Percentiles rank a stretch among this genome's conserved stretches.
Evolutionary conservation across 2,113 vertebrate species (phyloP).

Genomic region (Zosterops borbonicus): DNA sequence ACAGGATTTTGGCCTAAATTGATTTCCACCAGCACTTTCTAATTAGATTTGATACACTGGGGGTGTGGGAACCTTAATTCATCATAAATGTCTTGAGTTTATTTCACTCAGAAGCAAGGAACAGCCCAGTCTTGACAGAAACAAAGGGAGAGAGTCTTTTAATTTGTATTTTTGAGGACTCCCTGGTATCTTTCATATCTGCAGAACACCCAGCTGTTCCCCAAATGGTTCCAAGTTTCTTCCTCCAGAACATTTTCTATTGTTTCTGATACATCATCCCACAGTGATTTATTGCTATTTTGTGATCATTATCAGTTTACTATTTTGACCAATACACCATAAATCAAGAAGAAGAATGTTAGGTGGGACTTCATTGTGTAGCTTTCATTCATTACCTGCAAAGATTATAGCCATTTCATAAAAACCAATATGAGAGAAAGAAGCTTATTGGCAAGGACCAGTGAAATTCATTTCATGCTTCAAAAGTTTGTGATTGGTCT

Average conservation of each 20-base stretch:
- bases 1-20: not conserved
- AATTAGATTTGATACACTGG: constrained; percentile 20
- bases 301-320: constrained; percentile 73
- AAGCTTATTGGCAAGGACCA: constrained; percentile 72
- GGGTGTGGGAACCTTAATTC: constrained; percentile 24
- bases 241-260: constrained; percentile 53
- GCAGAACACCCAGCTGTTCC: constrained; percentile 36
- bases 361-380: constrained; percentile 72
- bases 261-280: constrained; percentile 55
- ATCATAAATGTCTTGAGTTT: not conserved
- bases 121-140: constrained; percentile 25
- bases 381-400: constrained; percentile 77
- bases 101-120: constrained; percentile 20
- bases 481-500: constrained; percentile 78
- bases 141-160: not conserved
- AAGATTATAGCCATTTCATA: constrained; percentile 78
- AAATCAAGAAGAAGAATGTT: constrained; percentile 78
- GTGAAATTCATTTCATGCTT: constrained; percentile 83
- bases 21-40: constrained; percentile 26
- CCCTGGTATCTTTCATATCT: constrained; percentile 23
- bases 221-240: constrained; percentile 13
- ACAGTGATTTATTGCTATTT: constrained; percentile 68
- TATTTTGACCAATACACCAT: constrained; percentile 74
- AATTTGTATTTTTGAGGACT: constrained; percentile 35
- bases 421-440: constrained; percentile 74